A percentile compares a stretch with the other conserved stretches of the same genome.
These are phyloP conservation scores for Baccha elongata DNA, from an alignment of 2,888 invertebrate species.

Conservation along the genomic window DNA sequence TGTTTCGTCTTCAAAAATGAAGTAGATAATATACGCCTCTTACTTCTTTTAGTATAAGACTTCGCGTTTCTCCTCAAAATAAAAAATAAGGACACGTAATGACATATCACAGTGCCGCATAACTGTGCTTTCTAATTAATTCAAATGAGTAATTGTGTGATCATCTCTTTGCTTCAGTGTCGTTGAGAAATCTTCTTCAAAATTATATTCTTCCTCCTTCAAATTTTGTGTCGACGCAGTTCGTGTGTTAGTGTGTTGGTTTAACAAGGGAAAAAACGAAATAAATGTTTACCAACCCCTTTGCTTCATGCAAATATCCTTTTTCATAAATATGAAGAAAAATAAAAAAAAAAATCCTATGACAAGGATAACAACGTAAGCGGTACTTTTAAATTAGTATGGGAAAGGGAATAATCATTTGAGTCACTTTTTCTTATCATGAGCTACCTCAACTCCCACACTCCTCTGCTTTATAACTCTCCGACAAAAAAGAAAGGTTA, in stretches of 20 bases:
- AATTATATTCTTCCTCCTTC: slow-evolving; percentile 22
- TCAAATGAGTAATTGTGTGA: slow-evolving; percentile 70
- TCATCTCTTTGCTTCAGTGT: slow-evolving; percentile 24
- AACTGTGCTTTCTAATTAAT: slow-evolving; percentile 73
- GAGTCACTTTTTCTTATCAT: slow-evolving; percentile 46
- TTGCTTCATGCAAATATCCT: slow-evolving; percentile 25
- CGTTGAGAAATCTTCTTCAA: slow-evolving; percentile 15
- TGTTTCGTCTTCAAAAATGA: slow-evolving; percentile 5
- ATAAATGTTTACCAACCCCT: slow-evolving; percentile 47
- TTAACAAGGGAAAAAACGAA: slow-evolving; percentile 1
- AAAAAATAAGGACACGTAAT: slow-evolving; percentile 66
- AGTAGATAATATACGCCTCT: background rate
- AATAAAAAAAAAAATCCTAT: slow-evolving; percentile 16
- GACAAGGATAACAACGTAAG: slow-evolving; percentile 35
- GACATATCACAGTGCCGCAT: slow-evolving; percentile 66
- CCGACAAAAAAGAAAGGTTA: slow-evolving; percentile 43
- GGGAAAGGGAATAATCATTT: slow-evolving; percentile 26
- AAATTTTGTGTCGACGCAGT: slow-evolving; percentile 4
- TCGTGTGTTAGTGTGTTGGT: background rate
- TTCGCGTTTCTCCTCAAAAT: slow-evolving; percentile 4
- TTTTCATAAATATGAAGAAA: background rate
- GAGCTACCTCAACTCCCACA: background rate
- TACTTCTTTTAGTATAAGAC: slow-evolving; percentile 8
- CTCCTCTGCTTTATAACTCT: slow-evolving; percentile 50
- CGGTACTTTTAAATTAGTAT: slow-evolving; percentile 30